phyloP scores from a whole-genome alignment of 2,888 invertebrate genomes.

The Amphiduros pacificus region DNA sequence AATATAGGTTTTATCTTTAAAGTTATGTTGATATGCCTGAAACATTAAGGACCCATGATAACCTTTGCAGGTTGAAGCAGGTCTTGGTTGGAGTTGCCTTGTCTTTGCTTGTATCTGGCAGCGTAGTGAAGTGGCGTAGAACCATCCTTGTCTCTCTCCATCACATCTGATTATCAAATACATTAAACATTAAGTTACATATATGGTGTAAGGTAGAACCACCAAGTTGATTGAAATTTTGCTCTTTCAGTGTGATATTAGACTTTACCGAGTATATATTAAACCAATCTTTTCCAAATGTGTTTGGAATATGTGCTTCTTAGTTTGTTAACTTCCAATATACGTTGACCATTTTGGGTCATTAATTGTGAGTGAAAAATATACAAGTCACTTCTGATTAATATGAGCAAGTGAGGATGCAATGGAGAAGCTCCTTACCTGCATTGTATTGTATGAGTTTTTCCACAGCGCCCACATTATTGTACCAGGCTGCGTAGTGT shows the following conservation, averaged over 20 bases:
- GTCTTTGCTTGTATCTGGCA: constrained; percentile 13
- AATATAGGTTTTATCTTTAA: too few relatives aligned
- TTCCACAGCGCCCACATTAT: neutral
- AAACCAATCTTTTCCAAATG: too few relatives aligned
- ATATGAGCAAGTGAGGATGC: neutral
- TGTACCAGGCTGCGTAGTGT: constrained; percentile 45
- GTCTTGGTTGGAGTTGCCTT: too few relatives aligned
- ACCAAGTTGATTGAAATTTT: too few relatives aligned
- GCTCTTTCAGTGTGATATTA: too few relatives aligned
- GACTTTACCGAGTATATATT: too few relatives aligned
- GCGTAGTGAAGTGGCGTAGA: constrained; percentile 22
- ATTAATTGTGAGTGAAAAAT: neutral
- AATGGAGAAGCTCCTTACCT: neutral
- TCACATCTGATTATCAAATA: constrained; percentile 9
- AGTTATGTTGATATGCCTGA: too few relatives aligned
- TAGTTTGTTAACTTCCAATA: too few relatives aligned
- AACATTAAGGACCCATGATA: too few relatives aligned
- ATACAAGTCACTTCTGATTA: neutral
- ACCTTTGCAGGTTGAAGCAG: too few relatives aligned
- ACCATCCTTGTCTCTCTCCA: constrained; percentile 6
- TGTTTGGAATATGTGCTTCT: too few relatives aligned
- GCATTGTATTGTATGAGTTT: neutral
- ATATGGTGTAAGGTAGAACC: too few relatives aligned
- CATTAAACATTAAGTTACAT: neutral
- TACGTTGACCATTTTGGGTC: neutral